Conservation (phyloP, 2,797 vertebrate genomes). For the Pipistrellus pipistrellus region DNA sequence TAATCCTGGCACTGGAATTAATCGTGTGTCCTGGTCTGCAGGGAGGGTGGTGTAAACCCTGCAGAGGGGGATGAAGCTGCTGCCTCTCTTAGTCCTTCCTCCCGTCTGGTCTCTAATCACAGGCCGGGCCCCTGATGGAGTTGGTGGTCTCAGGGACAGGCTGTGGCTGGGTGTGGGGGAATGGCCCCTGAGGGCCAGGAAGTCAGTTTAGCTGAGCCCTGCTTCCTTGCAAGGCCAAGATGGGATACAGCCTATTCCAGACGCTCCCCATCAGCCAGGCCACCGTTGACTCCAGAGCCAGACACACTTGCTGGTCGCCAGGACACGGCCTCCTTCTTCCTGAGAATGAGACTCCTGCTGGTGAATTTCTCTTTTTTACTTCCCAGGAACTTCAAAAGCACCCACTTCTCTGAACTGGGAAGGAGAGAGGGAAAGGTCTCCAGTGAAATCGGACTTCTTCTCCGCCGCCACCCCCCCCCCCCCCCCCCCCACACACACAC, state of each 20-base stretch:
- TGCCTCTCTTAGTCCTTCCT: conserved; percentile 1
- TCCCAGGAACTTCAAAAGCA: not conserved
- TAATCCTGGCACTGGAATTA: conserved; percentile 84
- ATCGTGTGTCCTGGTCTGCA: conserved; percentile 85
- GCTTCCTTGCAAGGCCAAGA: not conserved
- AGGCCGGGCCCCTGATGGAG: not conserved
- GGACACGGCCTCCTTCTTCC: not conserved
- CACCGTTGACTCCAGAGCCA: not conserved
- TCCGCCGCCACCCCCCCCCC: not conserved
- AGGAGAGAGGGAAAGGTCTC: not conserved
- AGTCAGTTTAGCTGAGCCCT: not conserved
- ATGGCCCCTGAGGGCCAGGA: not conserved
- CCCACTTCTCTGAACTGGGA: not conserved
- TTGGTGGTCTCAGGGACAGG: not conserved
- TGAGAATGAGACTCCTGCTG: not conserved
- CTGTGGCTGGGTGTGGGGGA: not conserved
- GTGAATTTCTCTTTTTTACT: not conserved
- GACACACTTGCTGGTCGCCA: not conserved
- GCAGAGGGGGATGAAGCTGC: conserved; percentile 45
- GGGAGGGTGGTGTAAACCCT: conserved; percentile 84
- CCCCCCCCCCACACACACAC: not conserved
- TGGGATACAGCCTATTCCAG: not conserved
- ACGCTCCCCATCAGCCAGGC: not conserved
- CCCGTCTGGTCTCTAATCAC: conserved; percentile 55
- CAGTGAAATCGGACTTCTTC: not conserved